These are phyloP conservation scores for Drosophila fuyamai DNA, from an alignment of 1,140 invertebrate genomes.

Conservation along the genomic window DNA sequence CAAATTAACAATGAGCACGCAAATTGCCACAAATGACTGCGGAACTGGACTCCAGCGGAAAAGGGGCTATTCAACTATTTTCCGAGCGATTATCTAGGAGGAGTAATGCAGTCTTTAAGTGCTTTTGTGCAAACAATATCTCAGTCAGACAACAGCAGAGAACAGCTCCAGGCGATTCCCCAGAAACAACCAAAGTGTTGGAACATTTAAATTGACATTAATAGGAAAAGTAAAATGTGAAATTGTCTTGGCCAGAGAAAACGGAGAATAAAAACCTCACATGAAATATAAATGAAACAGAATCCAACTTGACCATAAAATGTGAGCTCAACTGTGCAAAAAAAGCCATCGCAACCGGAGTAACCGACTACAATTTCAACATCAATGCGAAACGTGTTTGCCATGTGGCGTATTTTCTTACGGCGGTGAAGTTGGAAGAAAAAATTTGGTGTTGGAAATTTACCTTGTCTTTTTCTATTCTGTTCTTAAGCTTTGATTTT, in stretches of 20 bases:
- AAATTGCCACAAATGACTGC: constrained; percentile 71
- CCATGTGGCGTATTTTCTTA: constrained; percentile 36
- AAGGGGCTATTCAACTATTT: constrained; percentile 38
- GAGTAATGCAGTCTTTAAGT: constrained; percentile 50
- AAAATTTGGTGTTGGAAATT: constrained; percentile 9
- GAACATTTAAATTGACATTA: constrained; percentile 66
- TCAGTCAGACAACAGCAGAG: constrained; percentile 29
- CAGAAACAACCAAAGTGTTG: constrained; percentile 40
- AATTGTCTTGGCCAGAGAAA: constrained; percentile 33
- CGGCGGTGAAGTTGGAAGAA: neutral
- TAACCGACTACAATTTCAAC: constrained; percentile 33
- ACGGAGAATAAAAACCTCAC: constrained; percentile 33
- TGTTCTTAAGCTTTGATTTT: constrained; percentile 52
- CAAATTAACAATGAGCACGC: constrained; percentile 80
- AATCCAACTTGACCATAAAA: constrained; percentile 68
- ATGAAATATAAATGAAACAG: constrained; percentile 70
- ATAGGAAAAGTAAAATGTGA: constrained; percentile 51
- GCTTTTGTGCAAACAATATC: constrained; percentile 50
- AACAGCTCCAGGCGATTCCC: constrained; percentile 2
- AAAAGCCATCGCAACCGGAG: constrained; percentile 15
- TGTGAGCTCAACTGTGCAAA: constrained; percentile 45
- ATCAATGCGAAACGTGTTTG: constrained; percentile 70
- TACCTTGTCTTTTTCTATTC: neutral
- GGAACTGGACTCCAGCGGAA: constrained; percentile 6
- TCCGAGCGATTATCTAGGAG: constrained; percentile 38